phyloP scores from a whole-genome alignment of 2,797 vertebrate species.

The Erpetoichthys calabaricus region DNA sequence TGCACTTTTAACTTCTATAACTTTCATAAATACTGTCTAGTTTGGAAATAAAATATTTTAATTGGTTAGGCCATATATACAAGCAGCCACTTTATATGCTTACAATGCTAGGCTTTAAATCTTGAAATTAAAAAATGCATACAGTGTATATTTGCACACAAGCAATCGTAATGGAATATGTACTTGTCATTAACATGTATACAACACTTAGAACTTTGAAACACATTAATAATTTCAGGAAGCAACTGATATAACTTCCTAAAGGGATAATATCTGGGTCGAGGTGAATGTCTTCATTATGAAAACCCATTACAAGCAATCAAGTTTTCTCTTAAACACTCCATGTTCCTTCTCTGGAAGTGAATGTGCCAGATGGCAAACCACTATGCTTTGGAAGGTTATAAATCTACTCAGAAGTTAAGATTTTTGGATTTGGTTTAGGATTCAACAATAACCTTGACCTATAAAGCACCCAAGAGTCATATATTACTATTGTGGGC shows the following conservation, averaged over 20 bases:
- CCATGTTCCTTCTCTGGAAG: slow-evolving; percentile 13
- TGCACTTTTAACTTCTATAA: too few species aligned
- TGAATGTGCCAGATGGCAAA: slow-evolving; percentile 27
- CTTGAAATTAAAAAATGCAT: too few species aligned
- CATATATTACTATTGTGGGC: slow-evolving; percentile 21
- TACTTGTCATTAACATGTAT: slow-evolving; percentile 9
- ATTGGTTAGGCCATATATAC: too few species aligned
- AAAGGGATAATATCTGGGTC: slow-evolving; percentile 5
- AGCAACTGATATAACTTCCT: slow-evolving; percentile 4
- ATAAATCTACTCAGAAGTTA: slow-evolving; percentile 21
- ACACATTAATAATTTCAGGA: background rate
- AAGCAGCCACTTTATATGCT: too few species aligned
- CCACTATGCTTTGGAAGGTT: slow-evolving; percentile 18
- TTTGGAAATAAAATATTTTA: too few species aligned
- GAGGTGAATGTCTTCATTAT: slow-evolving; percentile 22
- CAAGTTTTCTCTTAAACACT: slow-evolving; percentile 2
- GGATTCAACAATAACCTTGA: slow-evolving; percentile 26
- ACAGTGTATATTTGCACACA: too few species aligned
- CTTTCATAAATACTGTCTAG: too few species aligned
- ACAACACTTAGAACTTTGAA: slow-evolving; percentile 10
- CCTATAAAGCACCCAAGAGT: slow-evolving; percentile 19
- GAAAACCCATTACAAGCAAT: slow-evolving; percentile 9
- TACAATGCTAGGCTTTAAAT: too few species aligned
- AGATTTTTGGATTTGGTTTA: slow-evolving; percentile 20
- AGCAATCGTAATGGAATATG: background rate